phyloP scores from a whole-genome alignment of 2,888 invertebrate species.

The Tanypteryx hageni region DNA sequence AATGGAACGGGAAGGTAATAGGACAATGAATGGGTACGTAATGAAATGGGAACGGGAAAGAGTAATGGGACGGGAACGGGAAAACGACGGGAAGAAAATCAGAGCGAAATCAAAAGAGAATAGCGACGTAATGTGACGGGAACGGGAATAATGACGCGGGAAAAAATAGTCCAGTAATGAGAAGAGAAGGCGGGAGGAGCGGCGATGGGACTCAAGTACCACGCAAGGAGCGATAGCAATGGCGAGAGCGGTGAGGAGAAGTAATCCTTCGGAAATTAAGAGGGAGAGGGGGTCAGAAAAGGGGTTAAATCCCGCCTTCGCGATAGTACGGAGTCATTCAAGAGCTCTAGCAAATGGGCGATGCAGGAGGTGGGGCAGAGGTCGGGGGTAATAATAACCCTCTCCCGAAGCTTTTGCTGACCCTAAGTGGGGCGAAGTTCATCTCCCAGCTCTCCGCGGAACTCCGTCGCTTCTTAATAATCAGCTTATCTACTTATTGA shows the following conservation, averaged over 20 bases:
- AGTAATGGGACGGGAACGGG: too few species aligned
- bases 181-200: neutral
- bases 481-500: slow-evolving; percentile 35
- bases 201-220: neutral
- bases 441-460: neutral
- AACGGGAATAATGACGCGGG: too few species aligned
- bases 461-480: slow-evolving; percentile 25
- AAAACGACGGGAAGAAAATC: too few species aligned
- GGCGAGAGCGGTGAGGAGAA: neutral
- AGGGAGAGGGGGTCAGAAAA: neutral
- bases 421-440: slow-evolving; percentile 27
- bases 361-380: neutral
- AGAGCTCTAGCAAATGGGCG: slow-evolving; percentile 1
- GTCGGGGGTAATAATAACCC: neutral
- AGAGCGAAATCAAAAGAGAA: too few species aligned
- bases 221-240: neutral
- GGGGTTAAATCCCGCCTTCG: slow-evolving; percentile 13
- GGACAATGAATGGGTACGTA: too few species aligned
- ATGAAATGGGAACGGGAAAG: too few species aligned
- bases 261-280: slow-evolving; percentile 17
- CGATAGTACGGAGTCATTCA: neutral
- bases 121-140: too few species aligned
- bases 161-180: neutral
- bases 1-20: too few species aligned
- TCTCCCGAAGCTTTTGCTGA: neutral